phyloP scores from a whole-genome alignment of 2,797 vertebrate genomes.

The Anas bahamensis region DNA sequence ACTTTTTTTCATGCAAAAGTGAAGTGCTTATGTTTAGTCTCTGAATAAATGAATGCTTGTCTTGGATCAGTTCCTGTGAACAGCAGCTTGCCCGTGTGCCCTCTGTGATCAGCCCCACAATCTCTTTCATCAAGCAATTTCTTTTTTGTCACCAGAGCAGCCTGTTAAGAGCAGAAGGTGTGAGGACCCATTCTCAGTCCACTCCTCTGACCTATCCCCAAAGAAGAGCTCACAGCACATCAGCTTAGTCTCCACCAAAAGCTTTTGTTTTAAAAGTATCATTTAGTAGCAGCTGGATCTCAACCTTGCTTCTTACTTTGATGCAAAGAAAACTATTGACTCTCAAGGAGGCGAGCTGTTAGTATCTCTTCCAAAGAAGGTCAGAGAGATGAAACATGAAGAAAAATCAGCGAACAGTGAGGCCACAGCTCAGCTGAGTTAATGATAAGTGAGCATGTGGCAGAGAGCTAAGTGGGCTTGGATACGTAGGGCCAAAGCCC shows the following conservation, averaged over 20 bases:
- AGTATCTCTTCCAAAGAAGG: not conserved
- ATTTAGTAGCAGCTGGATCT: not conserved
- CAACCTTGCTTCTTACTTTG: constrained; percentile 9
- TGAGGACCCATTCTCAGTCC: not conserved
- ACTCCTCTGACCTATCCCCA: not conserved
- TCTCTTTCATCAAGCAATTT: not conserved
- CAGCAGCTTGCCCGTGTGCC: not conserved
- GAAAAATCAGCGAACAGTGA: not conserved
- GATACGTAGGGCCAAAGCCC: not conserved
- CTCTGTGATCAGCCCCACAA: not conserved
- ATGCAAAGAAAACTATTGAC: not conserved
- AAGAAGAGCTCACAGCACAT: not conserved
- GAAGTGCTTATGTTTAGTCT: not conserved
- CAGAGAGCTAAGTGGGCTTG: not conserved
- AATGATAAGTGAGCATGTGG: not conserved
- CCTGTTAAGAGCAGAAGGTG: not conserved
- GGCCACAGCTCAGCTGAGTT: not conserved
- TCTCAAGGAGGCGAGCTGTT: not conserved
- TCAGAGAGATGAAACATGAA: constrained; percentile 15
- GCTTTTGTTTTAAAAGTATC: constrained; percentile 25
- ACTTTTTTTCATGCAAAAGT: not conserved
- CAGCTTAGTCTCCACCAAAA: not conserved
- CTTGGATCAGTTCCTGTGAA: not conserved
- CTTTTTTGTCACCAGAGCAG: not conserved
- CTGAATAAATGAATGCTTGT: not conserved